Base-by-base conservation (phyloP, 2,888 invertebrate genomes). In the Athrips mouffetella region DNA sequence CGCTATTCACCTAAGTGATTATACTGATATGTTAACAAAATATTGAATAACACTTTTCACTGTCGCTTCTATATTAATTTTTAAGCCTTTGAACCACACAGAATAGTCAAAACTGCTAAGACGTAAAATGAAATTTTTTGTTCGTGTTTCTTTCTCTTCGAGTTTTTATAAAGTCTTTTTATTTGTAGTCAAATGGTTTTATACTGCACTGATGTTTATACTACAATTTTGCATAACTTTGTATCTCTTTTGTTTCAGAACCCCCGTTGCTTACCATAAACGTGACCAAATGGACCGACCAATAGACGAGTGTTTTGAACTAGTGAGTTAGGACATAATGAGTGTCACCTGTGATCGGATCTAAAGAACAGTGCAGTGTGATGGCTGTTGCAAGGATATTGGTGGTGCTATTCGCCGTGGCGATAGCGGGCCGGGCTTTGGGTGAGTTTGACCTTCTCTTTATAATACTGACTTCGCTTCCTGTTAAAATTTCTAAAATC, bases 401-500 rank as follows among this genome's bases (percentile, higher is more conserved):
- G 48, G 15, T 58, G 33, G 41, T 63, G 48, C 27, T 66, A 49
- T 23, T 62, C 3, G 45, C 61, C 48, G 47, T 54, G 23, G 40
- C 53, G 6, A 20, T 60, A 40, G 54, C 51, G 47, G 55, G 52
- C 41, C 40, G 55, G 25, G 53, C 49, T 10, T 50, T 50, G 31
- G 56, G 65, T 65, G 16, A 62, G 63, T 61, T 15, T 30, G n/a
- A n/a, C n/a, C n/a, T n/a, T n/a, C n/a, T 15, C 33, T 16, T 16
- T 8, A 15, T 16, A 16, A 13, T 2, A 2, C 13, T 13, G 5
- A 7, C 7, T 16, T 16, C 33, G 33, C 8, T 33, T 8, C 16
- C 16, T 13, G 3, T 4, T 13, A 11, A 23, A 23, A 40, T n/a
- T 23, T 40, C 11, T 13, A 3, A 21, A n/a, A n/a, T n/a, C n/a